Evolutionary conservation across 2,797 vertebrate species (phyloP).

Genomic region (Rhinichthys osculus): DNA sequence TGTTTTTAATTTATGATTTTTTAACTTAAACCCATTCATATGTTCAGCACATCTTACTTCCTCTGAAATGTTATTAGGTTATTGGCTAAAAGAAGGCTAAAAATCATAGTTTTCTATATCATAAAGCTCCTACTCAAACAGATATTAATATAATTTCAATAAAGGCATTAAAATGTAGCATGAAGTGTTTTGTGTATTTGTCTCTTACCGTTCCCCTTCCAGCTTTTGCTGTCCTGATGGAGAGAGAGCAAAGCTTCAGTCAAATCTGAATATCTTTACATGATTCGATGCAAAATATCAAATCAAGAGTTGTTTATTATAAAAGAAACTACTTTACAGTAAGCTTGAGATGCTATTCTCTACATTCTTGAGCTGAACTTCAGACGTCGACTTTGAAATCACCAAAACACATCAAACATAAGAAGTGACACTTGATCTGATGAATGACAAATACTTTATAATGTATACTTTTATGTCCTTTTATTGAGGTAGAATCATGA

Average conservation of each 20-base stretch:
- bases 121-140: background rate
- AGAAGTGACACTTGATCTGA: background rate
- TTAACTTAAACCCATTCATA: too few relatives aligned
- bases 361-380: too few relatives aligned
- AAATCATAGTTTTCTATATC: too few relatives aligned
- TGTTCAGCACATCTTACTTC: too few relatives aligned
- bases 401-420: background rate
- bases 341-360: background rate
- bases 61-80: too few relatives aligned
- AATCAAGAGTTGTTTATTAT: background rate
- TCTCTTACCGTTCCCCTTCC: background rate
- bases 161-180: background rate
- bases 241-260: background rate
- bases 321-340: background rate
- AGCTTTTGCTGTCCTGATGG: slow-evolving; percentile 3
- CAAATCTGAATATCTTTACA: background rate
- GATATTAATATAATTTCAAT: background rate
- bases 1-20: too few relatives aligned
- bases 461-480: background rate
- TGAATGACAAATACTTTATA: background rate
- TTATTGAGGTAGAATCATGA: background rate
- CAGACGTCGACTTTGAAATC: too few relatives aligned
- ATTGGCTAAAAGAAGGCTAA: too few relatives aligned
- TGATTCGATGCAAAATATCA: background rate
- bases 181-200: too few relatives aligned